These are phyloP conservation scores for Regulus satrapa DNA, from an alignment of 2,113 vertebrate species.

Conservation along the genomic window DNA sequence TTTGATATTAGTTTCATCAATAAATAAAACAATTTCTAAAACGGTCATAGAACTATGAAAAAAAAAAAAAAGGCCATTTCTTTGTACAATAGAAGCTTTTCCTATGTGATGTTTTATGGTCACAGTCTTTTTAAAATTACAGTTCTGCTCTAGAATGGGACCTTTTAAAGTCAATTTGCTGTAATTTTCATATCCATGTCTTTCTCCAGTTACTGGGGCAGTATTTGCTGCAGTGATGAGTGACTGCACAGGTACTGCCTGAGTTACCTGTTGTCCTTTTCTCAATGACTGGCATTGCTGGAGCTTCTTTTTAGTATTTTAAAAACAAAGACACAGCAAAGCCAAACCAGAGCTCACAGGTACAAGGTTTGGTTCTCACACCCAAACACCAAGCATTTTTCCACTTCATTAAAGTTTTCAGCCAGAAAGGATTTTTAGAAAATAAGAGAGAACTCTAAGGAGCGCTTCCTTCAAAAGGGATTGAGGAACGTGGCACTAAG, in stretches of 20 bases:
- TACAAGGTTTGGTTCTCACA: not conserved
- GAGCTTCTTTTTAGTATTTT: not conserved
- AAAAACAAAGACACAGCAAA: accelerated
- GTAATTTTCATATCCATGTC: not conserved
- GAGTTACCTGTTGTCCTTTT: not conserved
- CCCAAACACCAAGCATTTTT: not conserved
- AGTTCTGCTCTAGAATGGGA: not conserved
- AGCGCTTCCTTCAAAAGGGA: not conserved
- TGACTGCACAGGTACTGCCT: not conserved
- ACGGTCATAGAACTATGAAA: not conserved
- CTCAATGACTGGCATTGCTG: not conserved
- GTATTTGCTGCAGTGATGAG: not conserved
- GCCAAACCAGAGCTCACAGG: not conserved
- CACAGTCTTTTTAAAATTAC: not conserved
- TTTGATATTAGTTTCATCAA: not conserved
- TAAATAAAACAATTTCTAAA: not conserved
- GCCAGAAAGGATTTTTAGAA: not conserved
- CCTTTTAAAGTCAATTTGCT: not conserved
- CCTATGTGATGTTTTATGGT: not conserved
- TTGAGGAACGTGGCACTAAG: accelerated
- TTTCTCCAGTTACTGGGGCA: not conserved
- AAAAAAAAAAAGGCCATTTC: not conserved
- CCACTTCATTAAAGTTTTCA: not conserved
- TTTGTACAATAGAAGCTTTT: not conserved
- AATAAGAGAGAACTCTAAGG: not conserved